Evolutionary conservation across 2,888 invertebrate genomes (phyloP).

Genomic region (Xestobium rufovillosum): DNA sequence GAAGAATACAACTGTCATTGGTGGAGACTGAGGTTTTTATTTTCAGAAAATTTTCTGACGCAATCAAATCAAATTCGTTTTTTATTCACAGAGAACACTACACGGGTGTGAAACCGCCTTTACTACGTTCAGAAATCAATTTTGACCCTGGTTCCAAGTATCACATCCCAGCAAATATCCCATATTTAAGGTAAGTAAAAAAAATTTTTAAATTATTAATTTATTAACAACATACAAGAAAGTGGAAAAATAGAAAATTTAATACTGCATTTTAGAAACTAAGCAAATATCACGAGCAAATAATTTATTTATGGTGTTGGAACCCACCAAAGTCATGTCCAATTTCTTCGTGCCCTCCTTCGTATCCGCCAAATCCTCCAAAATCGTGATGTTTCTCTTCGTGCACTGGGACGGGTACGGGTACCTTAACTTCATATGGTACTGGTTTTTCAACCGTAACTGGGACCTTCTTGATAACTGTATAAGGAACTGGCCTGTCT

Average conservation of each 20-base stretch:
- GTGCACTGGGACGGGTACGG: constrained; percentile 55
- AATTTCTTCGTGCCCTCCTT: constrained; percentile 23
- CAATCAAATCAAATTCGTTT: too few species aligned
- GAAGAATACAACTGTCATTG: constrained; percentile 82
- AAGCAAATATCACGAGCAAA: too few species aligned
- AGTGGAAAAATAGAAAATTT: constrained; percentile 24
- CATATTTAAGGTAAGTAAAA: constrained; percentile 74
- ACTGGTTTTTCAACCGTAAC: constrained; percentile 49
- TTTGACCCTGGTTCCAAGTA: constrained; percentile 92
- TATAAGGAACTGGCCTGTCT: constrained; percentile 58
- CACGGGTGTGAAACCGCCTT: constrained; percentile 80
- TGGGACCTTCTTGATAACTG: constrained; percentile 43
- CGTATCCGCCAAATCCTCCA: constrained; percentile 27
- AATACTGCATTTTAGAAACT: too few species aligned
- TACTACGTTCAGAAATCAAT: constrained; percentile 75
- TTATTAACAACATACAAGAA: constrained; percentile 29
- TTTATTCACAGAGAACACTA: constrained; percentile 68
- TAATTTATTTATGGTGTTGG: too few species aligned
- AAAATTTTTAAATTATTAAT: constrained; percentile 19
- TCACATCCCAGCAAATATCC: constrained; percentile 85
- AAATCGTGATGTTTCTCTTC: constrained; percentile 36
- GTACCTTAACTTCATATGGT: constrained; percentile 63
- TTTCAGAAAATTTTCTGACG: too few species aligned
- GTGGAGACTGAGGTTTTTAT: constrained; percentile 64
- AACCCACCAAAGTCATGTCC: constrained; percentile 28